phyloP scores from a whole-genome alignment of 2,888 invertebrate species.

The Catocala nupta region DNA sequence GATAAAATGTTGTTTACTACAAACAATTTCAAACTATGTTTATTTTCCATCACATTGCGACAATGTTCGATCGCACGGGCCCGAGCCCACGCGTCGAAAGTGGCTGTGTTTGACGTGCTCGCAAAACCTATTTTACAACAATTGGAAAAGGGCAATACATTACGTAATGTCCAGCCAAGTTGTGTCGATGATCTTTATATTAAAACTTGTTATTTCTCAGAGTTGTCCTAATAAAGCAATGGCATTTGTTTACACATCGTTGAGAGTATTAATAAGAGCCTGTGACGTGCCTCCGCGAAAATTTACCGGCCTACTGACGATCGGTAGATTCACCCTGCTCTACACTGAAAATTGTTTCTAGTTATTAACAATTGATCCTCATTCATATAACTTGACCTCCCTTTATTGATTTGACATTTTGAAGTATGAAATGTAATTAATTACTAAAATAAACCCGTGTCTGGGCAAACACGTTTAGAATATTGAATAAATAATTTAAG shows the following conservation, averaged over 20 bases:
- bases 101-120: conserved; percentile 44
- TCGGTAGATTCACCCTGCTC: conserved; percentile 45
- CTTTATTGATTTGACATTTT: conserved; percentile 57
- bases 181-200: conserved; percentile 19
- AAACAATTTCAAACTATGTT: conserved; percentile 15
- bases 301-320: conserved; percentile 72
- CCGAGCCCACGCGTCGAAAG: conserved; percentile 37
- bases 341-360: conserved; percentile 63
- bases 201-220: conserved; percentile 33
- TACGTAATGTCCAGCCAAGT: conserved; percentile 15
- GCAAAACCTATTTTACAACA: conserved; percentile 26
- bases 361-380: conserved; percentile 65
- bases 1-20: background rate
- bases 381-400: conserved; percentile 51
- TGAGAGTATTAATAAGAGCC: conserved; percentile 61
- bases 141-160: conserved; percentile 23
- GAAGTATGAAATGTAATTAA: conserved; percentile 43
- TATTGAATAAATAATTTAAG: conserved; percentile 13
- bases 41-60: conserved; percentile 18
- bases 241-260: conserved; percentile 57
- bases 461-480: conserved; percentile 8
- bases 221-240: conserved; percentile 61
- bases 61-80: conserved; percentile 26
- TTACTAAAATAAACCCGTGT: conserved; percentile 37
- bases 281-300: conserved; percentile 72